A percentile compares a stretch with the other conserved stretches of the same genome.
These are phyloP conservation scores for Apoda limacodes DNA, from an alignment of 2,888 invertebrate species.

Conservation along the genomic window DNA sequence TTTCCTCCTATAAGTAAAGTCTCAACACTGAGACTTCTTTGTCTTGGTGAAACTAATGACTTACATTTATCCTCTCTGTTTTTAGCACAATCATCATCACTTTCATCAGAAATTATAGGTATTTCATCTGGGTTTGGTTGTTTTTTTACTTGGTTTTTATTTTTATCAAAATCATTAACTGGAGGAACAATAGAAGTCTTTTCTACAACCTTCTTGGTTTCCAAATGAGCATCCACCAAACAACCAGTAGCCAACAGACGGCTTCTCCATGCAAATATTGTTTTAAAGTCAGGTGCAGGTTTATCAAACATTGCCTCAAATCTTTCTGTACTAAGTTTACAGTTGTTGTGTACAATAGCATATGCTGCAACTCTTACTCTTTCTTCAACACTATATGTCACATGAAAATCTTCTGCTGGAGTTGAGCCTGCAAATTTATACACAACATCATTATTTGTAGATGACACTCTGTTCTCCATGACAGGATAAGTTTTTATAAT, in stretches of 20 bases:
- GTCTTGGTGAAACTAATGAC: conserved; percentile 18
- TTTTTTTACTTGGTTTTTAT: conserved; percentile 24
- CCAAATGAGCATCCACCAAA: conserved; percentile 46
- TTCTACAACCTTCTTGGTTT: conserved; percentile 19
- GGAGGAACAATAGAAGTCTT: conserved; percentile 12
- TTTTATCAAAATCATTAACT: conserved; percentile 7
- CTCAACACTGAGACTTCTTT: conserved; percentile 46
- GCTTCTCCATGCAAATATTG: conserved; percentile 59
- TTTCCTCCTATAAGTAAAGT: conserved; percentile 35
- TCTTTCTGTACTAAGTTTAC: conserved; percentile 49
- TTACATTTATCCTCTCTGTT: conserved; percentile 21
- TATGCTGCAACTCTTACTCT: conserved; percentile 51
- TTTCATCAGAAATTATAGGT: conserved; percentile 36
- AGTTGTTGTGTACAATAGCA: conserved; percentile 56
- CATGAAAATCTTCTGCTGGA: conserved; percentile 41
- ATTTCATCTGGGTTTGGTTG: conserved; percentile 57
- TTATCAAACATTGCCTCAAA: conserved; percentile 53
- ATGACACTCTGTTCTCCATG: conserved; percentile 59
- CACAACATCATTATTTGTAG: conserved; percentile 50
- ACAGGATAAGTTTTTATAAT: conserved; percentile 41
- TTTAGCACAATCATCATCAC: conserved; percentile 34
- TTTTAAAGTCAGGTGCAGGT: conserved; percentile 61
- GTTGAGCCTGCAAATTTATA: conserved; percentile 46
- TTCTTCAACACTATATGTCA: conserved; percentile 52
- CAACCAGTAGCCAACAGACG: conserved; percentile 50